These are phyloP conservation scores for Heliconius hermathena DNA, from an alignment of 1,140 invertebrate species.

Conservation along the genomic window DNA sequence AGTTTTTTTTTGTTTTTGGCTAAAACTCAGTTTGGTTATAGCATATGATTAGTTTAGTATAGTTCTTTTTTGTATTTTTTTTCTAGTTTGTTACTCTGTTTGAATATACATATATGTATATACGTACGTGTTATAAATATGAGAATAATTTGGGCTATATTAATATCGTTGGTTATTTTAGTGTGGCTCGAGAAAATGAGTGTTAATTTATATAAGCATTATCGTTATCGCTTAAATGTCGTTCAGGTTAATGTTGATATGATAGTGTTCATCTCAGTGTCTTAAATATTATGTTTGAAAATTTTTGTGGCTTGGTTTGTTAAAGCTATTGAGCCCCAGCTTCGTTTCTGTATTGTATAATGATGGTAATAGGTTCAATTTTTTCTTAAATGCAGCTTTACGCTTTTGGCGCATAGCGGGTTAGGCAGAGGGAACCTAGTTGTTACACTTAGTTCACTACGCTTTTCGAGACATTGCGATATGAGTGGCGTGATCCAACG, in stretches of 20 bases:
- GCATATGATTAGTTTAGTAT: background rate
- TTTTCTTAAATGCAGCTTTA: background rate
- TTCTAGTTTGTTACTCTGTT: background rate
- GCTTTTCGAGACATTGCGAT: too few species aligned
- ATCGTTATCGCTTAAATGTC: conserved; percentile 6
- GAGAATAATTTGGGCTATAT: background rate
- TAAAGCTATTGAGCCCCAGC: background rate
- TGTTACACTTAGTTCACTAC: too few species aligned
- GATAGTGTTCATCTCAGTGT: background rate
- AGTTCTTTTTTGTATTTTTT: background rate
- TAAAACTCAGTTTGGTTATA: background rate
- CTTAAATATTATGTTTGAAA: background rate
- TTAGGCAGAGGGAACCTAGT: too few species aligned
- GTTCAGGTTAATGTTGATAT: conserved; percentile 6
- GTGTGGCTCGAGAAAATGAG: background rate
- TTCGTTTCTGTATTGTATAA: too few species aligned
- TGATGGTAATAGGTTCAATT: background rate
- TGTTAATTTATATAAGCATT: conserved; percentile 6
- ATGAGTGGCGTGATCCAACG: too few species aligned
- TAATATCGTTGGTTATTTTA: background rate
- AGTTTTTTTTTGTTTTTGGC: background rate
- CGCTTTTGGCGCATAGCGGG: too few species aligned
- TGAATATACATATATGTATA: background rate
- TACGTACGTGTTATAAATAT: background rate
- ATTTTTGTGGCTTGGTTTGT: background rate